These are phyloP conservation scores for Brotula barbata DNA, from an alignment of 2,797 vertebrate species.

Conservation along the genomic window DNA sequence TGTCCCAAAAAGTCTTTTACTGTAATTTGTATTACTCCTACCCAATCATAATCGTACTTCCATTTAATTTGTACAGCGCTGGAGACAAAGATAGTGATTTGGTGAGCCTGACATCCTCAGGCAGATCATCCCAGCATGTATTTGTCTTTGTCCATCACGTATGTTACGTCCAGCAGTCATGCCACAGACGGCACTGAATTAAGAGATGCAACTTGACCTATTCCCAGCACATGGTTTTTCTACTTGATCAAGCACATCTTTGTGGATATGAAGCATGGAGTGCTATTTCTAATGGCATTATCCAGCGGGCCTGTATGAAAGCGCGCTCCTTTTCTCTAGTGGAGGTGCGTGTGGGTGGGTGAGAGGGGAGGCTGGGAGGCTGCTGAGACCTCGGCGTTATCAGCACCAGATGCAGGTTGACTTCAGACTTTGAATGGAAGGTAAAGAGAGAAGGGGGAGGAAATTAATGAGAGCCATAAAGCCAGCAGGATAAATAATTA, in stretches of 20 bases:
- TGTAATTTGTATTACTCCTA: no score
- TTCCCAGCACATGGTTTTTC: slow-evolving; percentile 34
- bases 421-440: slow-evolving; percentile 79
- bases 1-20: no score
- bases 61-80: background rate
- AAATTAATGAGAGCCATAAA: slow-evolving; percentile 84
- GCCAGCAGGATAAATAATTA: slow-evolving; percentile 83
- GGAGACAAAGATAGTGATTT: background rate
- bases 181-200: slow-evolving; percentile 22
- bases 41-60: no score
- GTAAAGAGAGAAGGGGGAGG: slow-evolving; percentile 76
- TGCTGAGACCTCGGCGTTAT: slow-evolving; percentile 75
- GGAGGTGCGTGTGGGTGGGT: slow-evolving; percentile 64
- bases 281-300: slow-evolving; percentile 67
- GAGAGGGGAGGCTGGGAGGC: slow-evolving; percentile 68
- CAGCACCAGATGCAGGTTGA: slow-evolving; percentile 82
- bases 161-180: slow-evolving; percentile 9
- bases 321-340: slow-evolving; percentile 50
- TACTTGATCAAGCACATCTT: slow-evolving; percentile 42
- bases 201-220: slow-evolving; percentile 34
- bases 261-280: slow-evolving; percentile 50
- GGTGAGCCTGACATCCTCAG: background rate
- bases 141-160: background rate
- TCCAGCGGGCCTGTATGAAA: slow-evolving; percentile 60
- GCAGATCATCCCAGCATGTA: background rate